Conservation (phyloP, 1,140 invertebrate genomes). For the Pseudomyrmex flavicornis region DNA sequence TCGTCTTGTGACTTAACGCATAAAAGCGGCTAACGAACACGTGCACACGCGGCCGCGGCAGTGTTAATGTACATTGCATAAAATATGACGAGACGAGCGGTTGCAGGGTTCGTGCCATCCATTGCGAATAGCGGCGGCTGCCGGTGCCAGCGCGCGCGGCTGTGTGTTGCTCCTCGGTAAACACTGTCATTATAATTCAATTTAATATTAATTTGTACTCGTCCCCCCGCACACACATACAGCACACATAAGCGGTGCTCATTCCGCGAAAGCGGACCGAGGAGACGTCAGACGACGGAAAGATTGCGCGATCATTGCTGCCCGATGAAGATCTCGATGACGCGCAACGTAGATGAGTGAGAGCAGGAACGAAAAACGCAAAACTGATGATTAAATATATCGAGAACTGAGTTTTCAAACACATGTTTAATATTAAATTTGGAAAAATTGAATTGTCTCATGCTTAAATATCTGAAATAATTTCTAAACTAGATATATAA, state of each 20-base stretch:
- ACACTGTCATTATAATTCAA: constrained; percentile 80
- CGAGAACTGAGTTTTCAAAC: background rate
- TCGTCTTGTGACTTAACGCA: constrained; percentile 6
- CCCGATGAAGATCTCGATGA: constrained; percentile 45
- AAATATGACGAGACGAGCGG: constrained; percentile 71
- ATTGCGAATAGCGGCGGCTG: constrained; percentile 59
- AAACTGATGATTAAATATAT: constrained; percentile 8
- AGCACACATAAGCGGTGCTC: constrained; percentile 63
- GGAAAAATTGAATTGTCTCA: background rate
- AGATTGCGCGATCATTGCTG: constrained; percentile 54
- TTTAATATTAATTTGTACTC: constrained; percentile 78
- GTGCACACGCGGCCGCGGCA: constrained; percentile 39
- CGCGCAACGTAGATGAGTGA: background rate
- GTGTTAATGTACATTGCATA: constrained; percentile 69
- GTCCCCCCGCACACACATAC: constrained; percentile 38
- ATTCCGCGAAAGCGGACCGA: constrained; percentile 45
- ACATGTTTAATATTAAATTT: background rate
- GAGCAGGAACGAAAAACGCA: constrained; percentile 5
- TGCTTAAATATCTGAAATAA: background rate
- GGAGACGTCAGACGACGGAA: constrained; percentile 37
- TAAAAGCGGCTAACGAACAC: constrained; percentile 55
- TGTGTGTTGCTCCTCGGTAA: constrained; percentile 65
- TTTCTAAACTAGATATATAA: no score
- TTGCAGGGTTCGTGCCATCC: constrained; percentile 66
- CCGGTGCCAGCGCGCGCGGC: constrained; percentile 47